phyloP scores from a whole-genome alignment of 2,113 vertebrate species.

The Lipotes vexillifer region DNA sequence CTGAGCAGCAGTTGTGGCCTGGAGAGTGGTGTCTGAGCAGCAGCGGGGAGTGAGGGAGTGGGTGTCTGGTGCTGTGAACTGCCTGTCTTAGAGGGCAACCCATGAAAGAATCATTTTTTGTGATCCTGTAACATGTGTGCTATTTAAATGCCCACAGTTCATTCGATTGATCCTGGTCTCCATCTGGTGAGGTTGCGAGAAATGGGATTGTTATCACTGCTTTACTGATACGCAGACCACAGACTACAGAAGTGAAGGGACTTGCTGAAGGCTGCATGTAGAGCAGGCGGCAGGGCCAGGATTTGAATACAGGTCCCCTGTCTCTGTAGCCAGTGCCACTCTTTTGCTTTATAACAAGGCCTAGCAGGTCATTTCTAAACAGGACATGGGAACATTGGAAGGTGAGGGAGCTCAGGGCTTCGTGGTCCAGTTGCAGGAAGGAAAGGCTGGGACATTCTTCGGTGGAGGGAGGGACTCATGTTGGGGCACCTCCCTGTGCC shows the following conservation, averaged over 20 bases:
- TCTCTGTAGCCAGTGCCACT: neutral
- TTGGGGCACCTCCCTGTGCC: neutral
- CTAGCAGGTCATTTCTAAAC: neutral
- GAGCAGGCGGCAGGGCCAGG: neutral
- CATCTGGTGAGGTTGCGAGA: neutral
- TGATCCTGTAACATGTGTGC: neutral
- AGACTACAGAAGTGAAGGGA: neutral
- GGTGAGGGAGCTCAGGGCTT: neutral
- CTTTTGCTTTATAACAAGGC: neutral
- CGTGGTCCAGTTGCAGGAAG: neutral
- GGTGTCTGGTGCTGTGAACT: neutral
- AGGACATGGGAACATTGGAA: neutral
- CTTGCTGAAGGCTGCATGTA: neutral
- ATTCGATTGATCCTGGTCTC: neutral
- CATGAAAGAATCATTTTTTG: neutral
- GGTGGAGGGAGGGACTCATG: neutral
- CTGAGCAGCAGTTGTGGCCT: neutral
- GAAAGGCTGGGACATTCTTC: neutral
- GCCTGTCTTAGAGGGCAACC: neutral
- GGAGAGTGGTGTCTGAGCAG: neutral
- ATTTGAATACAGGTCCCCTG: too few relatives aligned
- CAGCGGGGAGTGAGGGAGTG: neutral
- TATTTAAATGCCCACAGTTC: neutral
- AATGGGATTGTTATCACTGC: accelerated
- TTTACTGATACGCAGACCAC: too few relatives aligned